A percentile compares a stretch with the other conserved stretches of the same genome.
Conservation (phyloP, 2,113 vertebrate genomes). For the Argyrosomus japonicus region DNA sequence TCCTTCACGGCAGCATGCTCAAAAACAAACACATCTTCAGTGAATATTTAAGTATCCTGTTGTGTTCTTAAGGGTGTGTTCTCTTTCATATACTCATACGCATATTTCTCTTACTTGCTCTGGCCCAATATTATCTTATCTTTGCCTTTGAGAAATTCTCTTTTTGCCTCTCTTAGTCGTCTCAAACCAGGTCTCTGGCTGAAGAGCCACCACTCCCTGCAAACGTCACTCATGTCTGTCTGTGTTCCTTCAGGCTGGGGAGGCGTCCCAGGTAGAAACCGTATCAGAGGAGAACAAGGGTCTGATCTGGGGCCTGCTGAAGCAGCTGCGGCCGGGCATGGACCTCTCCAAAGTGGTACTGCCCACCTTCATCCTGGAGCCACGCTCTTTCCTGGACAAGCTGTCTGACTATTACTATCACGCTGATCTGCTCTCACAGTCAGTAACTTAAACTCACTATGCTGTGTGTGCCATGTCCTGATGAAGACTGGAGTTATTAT, state of each 20-base stretch:
- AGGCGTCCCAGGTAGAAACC: slow-evolving; percentile 91
- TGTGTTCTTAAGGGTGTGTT: neutral
- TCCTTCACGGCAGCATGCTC: neutral
- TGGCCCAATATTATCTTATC: neutral
- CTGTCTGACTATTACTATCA: slow-evolving; percentile 97
- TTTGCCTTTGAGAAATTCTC: neutral
- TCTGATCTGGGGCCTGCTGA: slow-evolving; percentile 92
- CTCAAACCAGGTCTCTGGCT: neutral
- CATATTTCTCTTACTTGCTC: neutral
- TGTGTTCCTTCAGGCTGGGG: slow-evolving; percentile 82
- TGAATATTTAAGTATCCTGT: neutral
- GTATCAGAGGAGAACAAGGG: slow-evolving; percentile 94
- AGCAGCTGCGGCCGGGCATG: slow-evolving; percentile 94
- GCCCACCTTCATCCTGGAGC: slow-evolving; percentile 95
- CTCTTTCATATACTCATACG: neutral
- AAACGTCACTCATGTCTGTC: neutral
- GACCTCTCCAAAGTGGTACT: slow-evolving; percentile 94
- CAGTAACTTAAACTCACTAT: slow-evolving; percentile 58
- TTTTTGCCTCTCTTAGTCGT: neutral
- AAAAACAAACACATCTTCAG: neutral
- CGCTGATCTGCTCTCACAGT: slow-evolving; percentile 95
- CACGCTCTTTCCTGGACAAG: slow-evolving; percentile 95
- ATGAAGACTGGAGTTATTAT: neutral
- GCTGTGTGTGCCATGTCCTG: neutral
- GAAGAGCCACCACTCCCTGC: neutral